phyloP scores from a whole-genome alignment of 2,113 vertebrate species.

The Scopus umbretta region DNA sequence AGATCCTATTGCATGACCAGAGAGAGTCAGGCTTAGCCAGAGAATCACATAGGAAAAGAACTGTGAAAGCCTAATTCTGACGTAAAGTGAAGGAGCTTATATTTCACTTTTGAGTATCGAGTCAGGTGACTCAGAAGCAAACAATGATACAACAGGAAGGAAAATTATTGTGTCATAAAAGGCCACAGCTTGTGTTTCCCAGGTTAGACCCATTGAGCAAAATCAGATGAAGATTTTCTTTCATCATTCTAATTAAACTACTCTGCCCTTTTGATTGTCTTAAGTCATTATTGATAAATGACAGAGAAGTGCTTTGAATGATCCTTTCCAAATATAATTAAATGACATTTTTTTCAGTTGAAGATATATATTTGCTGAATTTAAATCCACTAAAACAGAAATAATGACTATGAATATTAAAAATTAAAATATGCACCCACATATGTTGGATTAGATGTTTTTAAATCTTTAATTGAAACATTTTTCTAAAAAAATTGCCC shows the following conservation, averaged over 20 bases:
- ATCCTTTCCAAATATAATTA: conserved; percentile 5
- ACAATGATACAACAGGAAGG: neutral
- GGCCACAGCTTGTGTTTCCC: neutral
- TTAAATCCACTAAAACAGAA: neutral
- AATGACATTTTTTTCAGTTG: neutral
- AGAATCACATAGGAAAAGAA: conserved; percentile 23
- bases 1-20: neutral
- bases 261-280: conserved; percentile 15
- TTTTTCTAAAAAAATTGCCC: neutral
- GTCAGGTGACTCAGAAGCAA: conserved; percentile 29
- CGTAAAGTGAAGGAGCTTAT: conserved; percentile 36
- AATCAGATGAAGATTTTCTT: conserved; percentile 17
- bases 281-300: neutral
- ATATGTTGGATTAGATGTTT: neutral
- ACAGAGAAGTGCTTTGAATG: neutral
- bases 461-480: neutral
- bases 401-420: neutral
- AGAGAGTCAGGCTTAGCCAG: neutral
- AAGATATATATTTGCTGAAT: neutral
- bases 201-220: conserved; percentile 17
- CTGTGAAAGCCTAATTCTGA: neutral
- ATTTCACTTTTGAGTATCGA: neutral
- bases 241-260: conserved; percentile 14
- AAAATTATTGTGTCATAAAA: neutral
- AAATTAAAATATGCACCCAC: neutral